Base-by-base conservation (phyloP, 2,113 vertebrate species). In the Psettodes erumei region DNA sequence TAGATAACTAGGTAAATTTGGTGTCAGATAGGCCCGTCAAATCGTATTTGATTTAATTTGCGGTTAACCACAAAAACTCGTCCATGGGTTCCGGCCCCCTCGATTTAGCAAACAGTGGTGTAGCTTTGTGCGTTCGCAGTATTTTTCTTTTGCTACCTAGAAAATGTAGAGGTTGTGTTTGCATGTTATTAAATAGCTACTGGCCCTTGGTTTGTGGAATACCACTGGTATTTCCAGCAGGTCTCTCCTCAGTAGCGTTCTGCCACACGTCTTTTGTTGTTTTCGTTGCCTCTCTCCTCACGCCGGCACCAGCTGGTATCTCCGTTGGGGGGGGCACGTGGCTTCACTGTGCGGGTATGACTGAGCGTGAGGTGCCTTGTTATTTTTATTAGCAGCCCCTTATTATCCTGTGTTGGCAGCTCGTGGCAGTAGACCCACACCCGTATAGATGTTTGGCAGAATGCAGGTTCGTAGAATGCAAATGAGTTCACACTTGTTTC, bases 261-360 rank as follows among this genome's bases (percentile, higher is more conserved):
- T 28, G 35, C 32, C 30, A 5, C 37, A 47, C 69, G n/a, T n/a
- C n/a, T 48, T 62, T 67, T 80, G 35, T 62, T 76, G 27, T 70
- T 86, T 51, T 72, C 69, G 47, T 84, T 79, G 79, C 40, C 59
- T 75, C 60, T 65, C 48, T 77, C 55, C 73, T 70, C 58, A 60
- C 37, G 37, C 50, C 72, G 74, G 81, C 70, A 56, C 25, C 21
- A 28, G 62, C 76, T 87, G 77, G 68, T 76, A 9, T 75, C 69
- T 79, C 32, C 5, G 2, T 42, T 65, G 65, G 50, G 48, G n/a
- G n/a, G 45, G 50, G 33, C 63, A 74, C 79, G 71, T 86, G 79
- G 81, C 75, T 82, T 81, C 78, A 43, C 80, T 68, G 51, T 81
- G 75, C 65, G 12, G 1, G 71, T 42, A 50, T 77, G 77, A 86